These are phyloP conservation scores for Brachyptera putata DNA, from an alignment of 2,888 invertebrate genomes.

Conservation along the genomic window DNA sequence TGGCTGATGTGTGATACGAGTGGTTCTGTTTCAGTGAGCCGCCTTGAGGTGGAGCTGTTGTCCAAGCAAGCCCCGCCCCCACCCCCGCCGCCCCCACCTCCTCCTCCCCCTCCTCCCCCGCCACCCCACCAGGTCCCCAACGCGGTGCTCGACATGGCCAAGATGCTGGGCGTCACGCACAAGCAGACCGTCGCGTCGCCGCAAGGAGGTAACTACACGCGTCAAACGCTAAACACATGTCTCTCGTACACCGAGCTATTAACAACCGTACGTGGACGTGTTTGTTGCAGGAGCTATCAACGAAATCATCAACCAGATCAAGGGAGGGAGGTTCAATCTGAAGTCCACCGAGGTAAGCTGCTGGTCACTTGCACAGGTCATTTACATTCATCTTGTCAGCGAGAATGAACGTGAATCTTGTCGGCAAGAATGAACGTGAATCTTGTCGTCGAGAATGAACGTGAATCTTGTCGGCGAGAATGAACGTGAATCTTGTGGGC, in stretches of 20 bases:
- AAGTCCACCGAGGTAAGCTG: slow-evolving; percentile 57
- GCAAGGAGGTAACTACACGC: slow-evolving; percentile 48
- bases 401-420: too few species aligned
- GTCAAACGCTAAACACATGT: too few species aligned
- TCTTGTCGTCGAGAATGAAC: too few species aligned
- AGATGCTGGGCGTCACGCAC: slow-evolving; percentile 54
- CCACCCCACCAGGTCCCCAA: slow-evolving; percentile 34
- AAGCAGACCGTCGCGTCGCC: slow-evolving; percentile 53
- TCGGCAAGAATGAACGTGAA: too few species aligned
- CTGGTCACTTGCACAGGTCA: slow-evolving; percentile 7
- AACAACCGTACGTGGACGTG: too few species aligned
- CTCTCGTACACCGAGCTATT: too few species aligned
- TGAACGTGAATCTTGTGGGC: too few species aligned
- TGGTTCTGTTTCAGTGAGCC: slow-evolving; percentile 34
- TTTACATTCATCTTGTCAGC: too few species aligned
- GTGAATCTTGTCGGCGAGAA: too few species aligned
- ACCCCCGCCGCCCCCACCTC: slow-evolving; percentile 41
- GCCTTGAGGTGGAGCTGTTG: slow-evolving; percentile 39
- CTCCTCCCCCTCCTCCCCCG: slow-evolving; percentile 36
- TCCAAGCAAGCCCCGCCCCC: slow-evolving; percentile 42
- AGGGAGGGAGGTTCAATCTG: slow-evolving; percentile 68
- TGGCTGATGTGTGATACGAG: too few species aligned
- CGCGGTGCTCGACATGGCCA: slow-evolving; percentile 53
- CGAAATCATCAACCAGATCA: slow-evolving; percentile 72
- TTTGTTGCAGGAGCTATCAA: slow-evolving; percentile 55